These are phyloP conservation scores for Nebria salina DNA, from an alignment of 2,888 invertebrate genomes.

Conservation along the genomic window DNA sequence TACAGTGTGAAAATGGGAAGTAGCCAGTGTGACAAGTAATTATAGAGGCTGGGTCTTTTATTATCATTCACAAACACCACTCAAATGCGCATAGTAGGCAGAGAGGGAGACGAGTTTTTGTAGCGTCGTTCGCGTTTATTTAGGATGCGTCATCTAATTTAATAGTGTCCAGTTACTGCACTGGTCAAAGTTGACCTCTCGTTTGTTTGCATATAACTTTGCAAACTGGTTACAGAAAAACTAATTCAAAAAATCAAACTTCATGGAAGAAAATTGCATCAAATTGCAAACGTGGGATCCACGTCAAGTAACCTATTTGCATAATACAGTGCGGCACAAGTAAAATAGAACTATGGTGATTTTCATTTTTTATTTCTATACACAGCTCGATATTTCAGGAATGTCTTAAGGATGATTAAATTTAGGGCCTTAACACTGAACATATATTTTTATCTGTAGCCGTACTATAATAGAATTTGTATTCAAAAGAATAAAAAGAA, in stretches of 20 bases:
- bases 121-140: constrained; percentile 33
- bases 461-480: too few relatives aligned
- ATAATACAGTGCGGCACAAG: background rate
- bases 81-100: background rate
- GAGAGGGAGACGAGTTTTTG: constrained; percentile 16
- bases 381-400: background rate
- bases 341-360: background rate
- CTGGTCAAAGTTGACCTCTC: background rate
- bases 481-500: too few relatives aligned
- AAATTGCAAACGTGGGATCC: background rate
- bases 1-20: background rate
- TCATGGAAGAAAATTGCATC: background rate
- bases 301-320: background rate
- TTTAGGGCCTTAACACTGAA: too few relatives aligned
- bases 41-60: background rate
- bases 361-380: background rate
- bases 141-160: constrained; percentile 40
- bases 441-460: too few relatives aligned
- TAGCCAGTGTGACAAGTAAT: background rate
- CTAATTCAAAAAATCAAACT: background rate
- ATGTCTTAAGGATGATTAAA: background rate
- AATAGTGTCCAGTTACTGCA: constrained; percentile 29
- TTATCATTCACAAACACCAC: background rate
- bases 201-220: background rate
- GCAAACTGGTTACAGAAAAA: background rate